These are phyloP conservation scores for Agrotis puta DNA, from an alignment of 2,888 invertebrate genomes.

Conservation along the genomic window DNA sequence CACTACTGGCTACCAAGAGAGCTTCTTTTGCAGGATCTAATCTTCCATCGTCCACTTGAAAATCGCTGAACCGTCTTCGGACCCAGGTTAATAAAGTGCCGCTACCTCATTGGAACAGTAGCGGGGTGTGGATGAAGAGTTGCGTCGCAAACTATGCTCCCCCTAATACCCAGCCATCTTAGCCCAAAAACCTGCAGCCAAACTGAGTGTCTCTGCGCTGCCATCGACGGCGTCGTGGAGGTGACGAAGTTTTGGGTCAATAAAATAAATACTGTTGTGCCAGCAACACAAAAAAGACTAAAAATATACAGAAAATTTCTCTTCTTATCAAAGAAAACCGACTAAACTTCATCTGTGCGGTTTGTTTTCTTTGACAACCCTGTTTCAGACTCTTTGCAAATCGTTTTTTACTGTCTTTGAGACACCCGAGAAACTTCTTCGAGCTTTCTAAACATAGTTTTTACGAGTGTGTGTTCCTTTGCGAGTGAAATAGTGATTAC, in stretches of 20 bases:
- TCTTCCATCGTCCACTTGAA: not conserved
- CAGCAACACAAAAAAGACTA: no score
- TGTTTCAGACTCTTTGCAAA: slow-evolving; percentile 30
- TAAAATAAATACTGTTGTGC: not conserved
- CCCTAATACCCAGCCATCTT: not conserved
- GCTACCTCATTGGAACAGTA: not conserved
- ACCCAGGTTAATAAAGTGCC: no score
- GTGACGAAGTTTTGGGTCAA: not conserved
- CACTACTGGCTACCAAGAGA: not conserved
- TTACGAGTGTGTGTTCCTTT: slow-evolving; percentile 14
- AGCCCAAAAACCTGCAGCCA: not conserved
- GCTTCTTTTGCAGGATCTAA: not conserved
- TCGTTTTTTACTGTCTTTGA: slow-evolving; percentile 48
- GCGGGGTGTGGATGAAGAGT: not conserved
- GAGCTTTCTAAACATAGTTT: slow-evolving; percentile 12
- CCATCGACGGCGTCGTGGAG: not conserved
- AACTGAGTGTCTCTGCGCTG: not conserved
- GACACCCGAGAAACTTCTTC: slow-evolving; percentile 29
- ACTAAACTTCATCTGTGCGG: not conserved
- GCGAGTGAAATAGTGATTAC: slow-evolving; percentile 10
- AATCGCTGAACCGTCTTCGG: not conserved
- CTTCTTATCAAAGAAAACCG: not conserved
- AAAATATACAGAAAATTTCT: not conserved
- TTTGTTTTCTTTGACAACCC: slow-evolving; percentile 27
- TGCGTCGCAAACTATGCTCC: not conserved